Evolutionary conservation across 2,113 vertebrate species (phyloP), one percentile per base, ranked within the genome.

Genomic region (Dicrurus megarhynchus): DNA sequence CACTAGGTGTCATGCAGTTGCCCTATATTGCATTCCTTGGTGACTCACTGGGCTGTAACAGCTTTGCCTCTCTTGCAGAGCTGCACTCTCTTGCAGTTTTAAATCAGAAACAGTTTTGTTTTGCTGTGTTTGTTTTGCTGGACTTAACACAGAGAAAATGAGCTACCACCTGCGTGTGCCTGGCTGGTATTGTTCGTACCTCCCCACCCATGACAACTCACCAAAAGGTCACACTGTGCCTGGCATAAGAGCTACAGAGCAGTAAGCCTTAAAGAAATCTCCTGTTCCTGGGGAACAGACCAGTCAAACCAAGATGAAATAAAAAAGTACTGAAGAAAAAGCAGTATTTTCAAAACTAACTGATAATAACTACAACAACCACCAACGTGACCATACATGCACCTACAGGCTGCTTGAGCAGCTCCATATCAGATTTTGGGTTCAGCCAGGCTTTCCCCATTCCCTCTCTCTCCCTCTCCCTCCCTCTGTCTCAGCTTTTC

Each of bases 201-300:
- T 70, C 47, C 53, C 63, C 93, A 96, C 44, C 93, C 97, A 49
- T 97, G 95, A 89, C 95, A 94, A 53, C 74, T 63, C 53, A 28
- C 55, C 33, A 3, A 84, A 77, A 92, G 85, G 86, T 56, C 85
- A 47, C 57, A 2, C 8, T 87, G 93, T 87, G 27, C 93, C 90
- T 64, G 61, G 46, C 86, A 44, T 23, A 35, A 79, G 56, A 79
- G 56, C 42, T 57, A 33, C 0, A 0, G 49, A 78, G 67, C 60
- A 78, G 24, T 15, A 77, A 91, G 28, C 35, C 80, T 90, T 82
- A 82, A 85, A 93, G 73, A 87, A 93, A 85, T 76, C 61, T 89
- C 57, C n/a, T n/a, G 89, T 61, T 94, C 60, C 52, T 52, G 52
- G 30, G 33, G 47, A 90, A 37, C 26, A 57, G 55, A 93, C 23